Percentiles rank a stretch among this genome's conserved stretches.
Evolutionary conservation across 2,888 invertebrate species (phyloP).

Genomic region (Eilema griseolum): DNA sequence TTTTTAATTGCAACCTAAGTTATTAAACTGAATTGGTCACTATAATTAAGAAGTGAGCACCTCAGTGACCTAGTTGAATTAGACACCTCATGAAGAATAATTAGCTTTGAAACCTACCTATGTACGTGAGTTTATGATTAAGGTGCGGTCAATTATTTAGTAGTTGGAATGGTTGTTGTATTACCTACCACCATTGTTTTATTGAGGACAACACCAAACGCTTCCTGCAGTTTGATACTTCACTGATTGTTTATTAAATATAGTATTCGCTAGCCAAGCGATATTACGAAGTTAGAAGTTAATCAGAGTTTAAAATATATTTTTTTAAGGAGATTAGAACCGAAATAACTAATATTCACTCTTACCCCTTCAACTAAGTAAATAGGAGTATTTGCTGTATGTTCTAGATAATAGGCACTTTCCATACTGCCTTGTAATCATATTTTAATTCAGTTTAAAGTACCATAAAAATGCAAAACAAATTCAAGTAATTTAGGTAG

Average conservation of each 20-base stretch:
- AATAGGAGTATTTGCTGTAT: neutral
- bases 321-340: too few species aligned
- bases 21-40: conserved; percentile 5
- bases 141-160: neutral
- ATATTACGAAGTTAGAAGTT: neutral
- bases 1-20: neutral
- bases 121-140: neutral
- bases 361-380: too few species aligned
- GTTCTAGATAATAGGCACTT: neutral
- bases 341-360: too few species aligned
- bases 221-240: neutral
- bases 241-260: neutral
- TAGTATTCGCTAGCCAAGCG: neutral
- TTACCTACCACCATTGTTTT: neutral
- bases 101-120: neutral
- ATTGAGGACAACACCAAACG: neutral
- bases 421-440: neutral
- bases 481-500: conserved; percentile 9
- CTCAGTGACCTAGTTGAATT: conserved; percentile 15
- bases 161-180: neutral
- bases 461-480: neutral
- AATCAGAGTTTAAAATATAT: neutral
- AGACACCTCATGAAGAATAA: conserved; percentile 2
- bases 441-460: conserved; percentile 2
- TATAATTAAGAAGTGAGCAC: conserved; percentile 11